Conservation (phyloP, 2,797 vertebrate species). For the Capromys pilorides region DNA sequence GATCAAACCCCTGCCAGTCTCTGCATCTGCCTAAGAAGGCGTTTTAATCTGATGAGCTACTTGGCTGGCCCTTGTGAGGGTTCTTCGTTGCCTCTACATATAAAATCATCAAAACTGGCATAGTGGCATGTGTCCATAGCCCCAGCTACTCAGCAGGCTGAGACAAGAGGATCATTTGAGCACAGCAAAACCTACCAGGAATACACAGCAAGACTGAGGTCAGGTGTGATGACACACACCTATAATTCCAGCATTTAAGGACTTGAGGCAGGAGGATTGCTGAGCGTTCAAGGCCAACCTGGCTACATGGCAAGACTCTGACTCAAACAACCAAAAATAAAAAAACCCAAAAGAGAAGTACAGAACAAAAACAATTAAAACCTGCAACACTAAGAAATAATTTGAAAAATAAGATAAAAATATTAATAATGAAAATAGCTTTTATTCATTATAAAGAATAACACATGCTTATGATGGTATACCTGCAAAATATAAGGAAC, state of each 20-base stretch:
- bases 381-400: conserved; percentile 17
- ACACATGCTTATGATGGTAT: background rate
- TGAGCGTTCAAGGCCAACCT: background rate
- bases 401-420: conserved; percentile 41
- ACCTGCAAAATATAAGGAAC: conserved; percentile 18
- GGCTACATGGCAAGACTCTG: background rate
- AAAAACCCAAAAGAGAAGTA: background rate
- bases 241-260: background rate
- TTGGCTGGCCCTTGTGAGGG: background rate
- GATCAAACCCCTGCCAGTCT: too few relatives aligned
- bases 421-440: conserved; percentile 42
- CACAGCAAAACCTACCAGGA: background rate
- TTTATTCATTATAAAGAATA: conserved; percentile 46
- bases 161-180: too few relatives aligned
- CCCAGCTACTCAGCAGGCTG: background rate
- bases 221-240: background rate
- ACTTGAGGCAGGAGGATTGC: background rate
- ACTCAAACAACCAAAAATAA: background rate
- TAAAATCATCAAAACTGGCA: conserved; percentile 27
- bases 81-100: conserved; percentile 33
- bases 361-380: background rate
- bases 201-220: background rate
- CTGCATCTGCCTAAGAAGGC: too few relatives aligned
- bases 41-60: too few relatives aligned
- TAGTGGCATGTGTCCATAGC: background rate